phyloP scores from a whole-genome alignment of 2,797 vertebrate genomes.

The Mustela erminea region DNA sequence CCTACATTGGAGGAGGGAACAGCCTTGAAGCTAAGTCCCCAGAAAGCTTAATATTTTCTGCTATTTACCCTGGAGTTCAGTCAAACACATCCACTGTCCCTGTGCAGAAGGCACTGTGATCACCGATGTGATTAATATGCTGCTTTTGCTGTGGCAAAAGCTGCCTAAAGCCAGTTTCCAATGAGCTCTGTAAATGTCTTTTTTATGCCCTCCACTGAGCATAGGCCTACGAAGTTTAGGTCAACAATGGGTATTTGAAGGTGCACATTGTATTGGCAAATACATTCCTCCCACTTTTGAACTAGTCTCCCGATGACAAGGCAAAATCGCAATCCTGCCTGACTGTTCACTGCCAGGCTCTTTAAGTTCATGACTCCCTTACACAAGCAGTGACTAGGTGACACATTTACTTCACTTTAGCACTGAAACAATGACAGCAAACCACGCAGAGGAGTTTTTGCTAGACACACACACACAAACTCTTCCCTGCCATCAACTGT shows the following conservation, averaged over 20 bases:
- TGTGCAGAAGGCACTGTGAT: not conserved
- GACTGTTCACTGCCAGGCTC: not conserved
- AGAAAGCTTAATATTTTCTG: conserved; percentile 24
- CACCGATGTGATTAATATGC: not conserved
- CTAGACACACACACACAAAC: not conserved
- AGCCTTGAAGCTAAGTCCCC: not conserved
- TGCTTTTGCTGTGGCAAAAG: not conserved
- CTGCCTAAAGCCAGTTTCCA: conserved; percentile 37
- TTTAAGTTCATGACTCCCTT: not conserved
- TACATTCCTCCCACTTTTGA: conserved; percentile 35
- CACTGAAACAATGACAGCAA: not conserved
- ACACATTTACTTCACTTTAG: not conserved
- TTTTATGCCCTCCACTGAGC: conserved; percentile 17
- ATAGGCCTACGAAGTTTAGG: conserved; percentile 39
- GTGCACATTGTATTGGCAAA: conserved; percentile 32
- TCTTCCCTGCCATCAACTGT: not conserved
- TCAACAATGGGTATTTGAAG: conserved; percentile 33
- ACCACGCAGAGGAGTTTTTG: not conserved
- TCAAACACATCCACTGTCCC: not conserved
- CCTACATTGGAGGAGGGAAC: not conserved
- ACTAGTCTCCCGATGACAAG: not conserved
- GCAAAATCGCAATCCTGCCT: not conserved
- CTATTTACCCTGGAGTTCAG: conserved; percentile 44
- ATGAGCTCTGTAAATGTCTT: conserved; percentile 55
- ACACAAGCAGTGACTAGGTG: not conserved